Evolutionary conservation across 1,140 invertebrate genomes (phyloP).

Genomic region (Drosophila setifemur): DNA sequence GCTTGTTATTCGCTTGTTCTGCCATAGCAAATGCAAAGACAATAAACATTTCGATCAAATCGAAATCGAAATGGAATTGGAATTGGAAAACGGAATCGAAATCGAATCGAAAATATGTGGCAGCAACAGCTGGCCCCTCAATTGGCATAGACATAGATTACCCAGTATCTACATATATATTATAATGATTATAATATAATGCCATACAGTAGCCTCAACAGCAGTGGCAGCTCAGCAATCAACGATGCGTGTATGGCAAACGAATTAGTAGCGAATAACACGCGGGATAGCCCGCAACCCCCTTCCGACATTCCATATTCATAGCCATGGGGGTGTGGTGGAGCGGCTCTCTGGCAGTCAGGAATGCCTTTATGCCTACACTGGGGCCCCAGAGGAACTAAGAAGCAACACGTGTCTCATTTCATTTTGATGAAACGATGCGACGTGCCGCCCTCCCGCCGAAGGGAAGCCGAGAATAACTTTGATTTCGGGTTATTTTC

Average conservation of each 20-base stretch:
- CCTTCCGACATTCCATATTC: slow-evolving; percentile 41
- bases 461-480: neutral
- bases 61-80: slow-evolving; percentile 37
- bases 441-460: slow-evolving; percentile 6
- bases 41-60: slow-evolving; percentile 55
- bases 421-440: slow-evolving; percentile 27
- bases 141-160: slow-evolving; percentile 11
- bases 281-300: slow-evolving; percentile 15
- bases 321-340: slow-evolving; percentile 12
- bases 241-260: slow-evolving; percentile 57
- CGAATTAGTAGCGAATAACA: slow-evolving; percentile 51
- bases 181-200: slow-evolving; percentile 47
- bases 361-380: slow-evolving; percentile 1
- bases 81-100: slow-evolving; percentile 3
- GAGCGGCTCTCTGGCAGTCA: too few species aligned
- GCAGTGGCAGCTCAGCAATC: slow-evolving; percentile 25
- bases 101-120: slow-evolving; percentile 1
- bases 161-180: slow-evolving; percentile 8
- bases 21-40: slow-evolving; percentile 13
- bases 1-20: slow-evolving; percentile 6
- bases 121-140: slow-evolving; percentile 43
- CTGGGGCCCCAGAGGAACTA: slow-evolving; percentile 10
- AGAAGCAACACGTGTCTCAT: slow-evolving; percentile 43
- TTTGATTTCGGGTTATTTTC: slow-evolving; percentile 5
- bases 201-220: slow-evolving; percentile 17